Evolutionary conservation across 1,140 invertebrate species (phyloP).

Genomic region (Formica selysi): DNA sequence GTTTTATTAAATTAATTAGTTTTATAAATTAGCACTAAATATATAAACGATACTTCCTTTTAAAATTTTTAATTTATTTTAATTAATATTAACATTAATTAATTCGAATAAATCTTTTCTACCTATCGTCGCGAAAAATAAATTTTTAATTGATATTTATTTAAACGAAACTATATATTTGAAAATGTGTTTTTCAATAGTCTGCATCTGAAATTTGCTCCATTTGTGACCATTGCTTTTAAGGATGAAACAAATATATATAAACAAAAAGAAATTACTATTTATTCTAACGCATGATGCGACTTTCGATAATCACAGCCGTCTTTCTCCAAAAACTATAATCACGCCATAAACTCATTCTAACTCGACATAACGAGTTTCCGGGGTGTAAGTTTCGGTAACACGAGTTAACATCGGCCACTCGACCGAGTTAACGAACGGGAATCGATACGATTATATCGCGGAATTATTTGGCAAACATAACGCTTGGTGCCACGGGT

Average conservation of each 20-base stretch:
- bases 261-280: background rate
- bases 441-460: constrained; percentile 59
- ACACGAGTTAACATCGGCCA: constrained; percentile 53
- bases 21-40: no score
- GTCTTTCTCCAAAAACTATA: constrained; percentile 37
- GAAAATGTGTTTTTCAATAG: no score
- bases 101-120: no score
- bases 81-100: no score
- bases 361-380: constrained; percentile 47
- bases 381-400: constrained; percentile 55
- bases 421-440: constrained; percentile 48
- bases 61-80: no score
- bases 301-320: constrained; percentile 41
- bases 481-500: constrained; percentile 25
- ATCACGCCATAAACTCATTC: constrained; percentile 46
- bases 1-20: no score
- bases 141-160: no score
- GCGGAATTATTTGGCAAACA: constrained; percentile 56
- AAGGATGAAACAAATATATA: background rate
- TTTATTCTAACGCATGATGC: background rate
- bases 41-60: no score
- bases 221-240: no score
- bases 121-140: no score
- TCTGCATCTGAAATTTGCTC: no score
- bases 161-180: no score